A percentile compares a stretch with the other conserved stretches of the same genome.
These are phyloP conservation scores for Lanius ludovicianus DNA, from an alignment of 2,113 vertebrate genomes.

Conservation along the genomic window DNA sequence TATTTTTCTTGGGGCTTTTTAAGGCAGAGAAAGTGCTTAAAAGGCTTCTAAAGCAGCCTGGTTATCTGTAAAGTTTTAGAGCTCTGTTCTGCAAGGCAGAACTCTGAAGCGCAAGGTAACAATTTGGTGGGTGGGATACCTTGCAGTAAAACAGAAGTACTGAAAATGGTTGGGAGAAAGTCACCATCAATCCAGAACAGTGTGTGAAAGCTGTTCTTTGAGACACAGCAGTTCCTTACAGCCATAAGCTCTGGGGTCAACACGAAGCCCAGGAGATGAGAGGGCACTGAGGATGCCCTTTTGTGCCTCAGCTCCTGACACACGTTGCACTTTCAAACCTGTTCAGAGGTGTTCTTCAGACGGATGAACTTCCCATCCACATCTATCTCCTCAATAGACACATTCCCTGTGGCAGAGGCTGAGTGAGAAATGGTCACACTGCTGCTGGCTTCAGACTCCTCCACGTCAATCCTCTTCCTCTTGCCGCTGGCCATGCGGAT, in stretches of 20 bases:
- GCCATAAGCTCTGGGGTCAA: background rate
- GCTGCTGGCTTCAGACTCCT: constrained; percentile 88
- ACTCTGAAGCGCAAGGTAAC: fast-evolving
- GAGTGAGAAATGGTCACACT: constrained; percentile 87
- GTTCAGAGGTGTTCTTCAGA: constrained; percentile 83
- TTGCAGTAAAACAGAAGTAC: background rate
- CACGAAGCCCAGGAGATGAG: background rate
- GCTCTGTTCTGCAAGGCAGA: background rate
- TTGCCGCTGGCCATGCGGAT: constrained; percentile 82
- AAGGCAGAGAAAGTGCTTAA: background rate
- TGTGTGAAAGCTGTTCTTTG: background rate
- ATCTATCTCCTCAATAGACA: constrained; percentile 87
- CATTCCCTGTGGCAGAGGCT: constrained; percentile 84
- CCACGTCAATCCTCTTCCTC: constrained; percentile 85
- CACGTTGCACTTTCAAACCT: constrained; percentile 59
- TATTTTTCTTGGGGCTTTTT: background rate
- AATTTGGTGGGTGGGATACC: fast-evolving
- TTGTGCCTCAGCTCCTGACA: fast-evolving
- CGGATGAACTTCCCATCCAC: constrained; percentile 90
- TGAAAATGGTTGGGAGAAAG: background rate
- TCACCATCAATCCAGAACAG: background rate
- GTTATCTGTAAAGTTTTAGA: background rate
- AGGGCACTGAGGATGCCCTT: fast-evolving
- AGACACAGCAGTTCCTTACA: background rate
- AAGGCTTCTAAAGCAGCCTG: background rate